Base-by-base conservation (phyloP, 2,888 invertebrate genomes). In the Archips crataeganus region DNA sequence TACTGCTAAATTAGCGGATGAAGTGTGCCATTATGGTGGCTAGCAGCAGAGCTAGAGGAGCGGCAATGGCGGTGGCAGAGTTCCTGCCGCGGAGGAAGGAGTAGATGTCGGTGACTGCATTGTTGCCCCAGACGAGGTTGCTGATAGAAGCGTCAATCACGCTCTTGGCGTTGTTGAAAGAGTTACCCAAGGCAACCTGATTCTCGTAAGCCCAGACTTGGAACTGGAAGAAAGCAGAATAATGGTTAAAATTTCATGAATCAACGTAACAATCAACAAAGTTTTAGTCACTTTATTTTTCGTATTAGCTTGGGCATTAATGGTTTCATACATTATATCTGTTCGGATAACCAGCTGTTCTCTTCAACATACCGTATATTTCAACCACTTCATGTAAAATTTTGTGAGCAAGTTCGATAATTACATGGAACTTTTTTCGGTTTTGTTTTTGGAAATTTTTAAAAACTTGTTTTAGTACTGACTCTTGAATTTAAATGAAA, bases 61-160 rank as follows among this genome's bases (percentile, higher is more conserved):
- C 82, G 0, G 85, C 76, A 5, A 90, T 54, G 0, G 85, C 75
- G 0, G 81, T 76, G 2, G 92, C 89, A 2, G 88, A 84, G 59
- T 77, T 86, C 23, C 82, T 84, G 0, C 68, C 74, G 1, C 83
- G 76, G 0, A 90, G 73, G 62, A 79, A 81, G 0, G 75, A 69
- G 73, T 86, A 81, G 11, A 93, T 77, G 0, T 88, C 90, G 0
- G 79, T 42, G 0, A 87, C 90, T 0, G 81, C 79, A 0, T 76
- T 75, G 77, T 87, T 92, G 13, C 90, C 93, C 94, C 93, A 94
- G 15, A 79, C 45, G 0, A 92, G 75, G 78, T 94, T 94, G 65
- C 54, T 75, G 6, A 89, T 77, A 1, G 90, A 88, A 0, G 87
- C 10, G 10, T 69, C 79, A 9, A 92, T 80, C 1, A 86, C 91